These are phyloP conservation scores for Leptatherina wallacei DNA, from an alignment of 2,797 vertebrate species.

Conservation along the genomic window DNA sequence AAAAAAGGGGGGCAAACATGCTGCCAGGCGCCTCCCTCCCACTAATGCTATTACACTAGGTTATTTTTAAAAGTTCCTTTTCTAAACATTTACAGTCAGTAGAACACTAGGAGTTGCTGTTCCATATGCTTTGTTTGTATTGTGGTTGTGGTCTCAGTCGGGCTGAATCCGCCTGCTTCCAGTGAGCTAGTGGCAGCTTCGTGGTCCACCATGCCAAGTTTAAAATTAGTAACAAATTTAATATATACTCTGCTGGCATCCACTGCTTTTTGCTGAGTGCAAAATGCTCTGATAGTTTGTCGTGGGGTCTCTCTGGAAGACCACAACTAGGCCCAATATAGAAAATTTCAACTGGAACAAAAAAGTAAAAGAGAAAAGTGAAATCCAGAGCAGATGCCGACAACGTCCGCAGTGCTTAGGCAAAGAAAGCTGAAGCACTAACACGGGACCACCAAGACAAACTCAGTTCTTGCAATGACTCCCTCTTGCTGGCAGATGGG, in stretches of 20 bases:
- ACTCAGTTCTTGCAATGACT: conserved; percentile 62
- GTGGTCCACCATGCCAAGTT: conserved; percentile 86
- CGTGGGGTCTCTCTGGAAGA: conserved; percentile 84
- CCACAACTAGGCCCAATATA: conserved; percentile 87
- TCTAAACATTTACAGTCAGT: conserved; percentile 85
- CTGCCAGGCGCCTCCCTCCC: conserved; percentile 69
- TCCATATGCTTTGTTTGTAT: conserved; percentile 89
- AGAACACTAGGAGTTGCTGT: conserved; percentile 83
- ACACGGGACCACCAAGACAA: conserved; percentile 69
- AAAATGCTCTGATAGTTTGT: conserved; percentile 88
- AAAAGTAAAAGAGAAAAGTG: conserved; percentile 50
- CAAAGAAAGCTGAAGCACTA: conserved; percentile 55
- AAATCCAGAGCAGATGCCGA: conserved; percentile 84
- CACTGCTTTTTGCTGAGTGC: conserved; percentile 84
- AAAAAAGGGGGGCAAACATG: conserved; percentile 49
- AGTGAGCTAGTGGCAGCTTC: conserved; percentile 85
- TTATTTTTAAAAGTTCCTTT: conserved; percentile 83
- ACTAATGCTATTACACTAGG: conserved; percentile 82
- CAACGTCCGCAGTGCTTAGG: conserved; percentile 60
- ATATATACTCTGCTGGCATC: conserved; percentile 87
- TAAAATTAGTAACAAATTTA: conserved; percentile 97
- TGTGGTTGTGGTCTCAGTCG: conserved; percentile 87
- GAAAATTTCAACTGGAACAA: conserved; percentile 80
- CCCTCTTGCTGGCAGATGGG: conserved; percentile 49
- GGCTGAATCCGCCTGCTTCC: conserved; percentile 82